These are phyloP conservation scores for Listrodromus nycthemerus DNA, from an alignment of 2,888 invertebrate genomes.

Conservation along the genomic window DNA sequence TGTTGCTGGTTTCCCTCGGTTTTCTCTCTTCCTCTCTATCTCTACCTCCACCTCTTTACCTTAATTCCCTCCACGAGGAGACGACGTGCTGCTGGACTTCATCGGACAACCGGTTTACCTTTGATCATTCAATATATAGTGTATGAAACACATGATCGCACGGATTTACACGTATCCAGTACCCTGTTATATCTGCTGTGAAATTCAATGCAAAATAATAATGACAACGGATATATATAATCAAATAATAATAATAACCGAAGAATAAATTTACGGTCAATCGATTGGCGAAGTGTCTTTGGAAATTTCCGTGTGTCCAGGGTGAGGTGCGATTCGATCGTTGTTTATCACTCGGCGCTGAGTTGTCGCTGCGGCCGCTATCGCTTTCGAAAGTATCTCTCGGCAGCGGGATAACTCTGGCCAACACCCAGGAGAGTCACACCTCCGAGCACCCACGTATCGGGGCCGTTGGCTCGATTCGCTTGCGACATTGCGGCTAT, in stretches of 20 bases:
- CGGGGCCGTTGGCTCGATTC: slow-evolving; percentile 48
- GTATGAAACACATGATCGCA: slow-evolving; percentile 74
- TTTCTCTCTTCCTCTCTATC: slow-evolving; percentile 62
- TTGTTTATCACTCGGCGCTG: slow-evolving; percentile 61
- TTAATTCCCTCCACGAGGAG: slow-evolving; percentile 66
- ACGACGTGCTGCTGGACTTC: slow-evolving; percentile 59
- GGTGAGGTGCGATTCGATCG: slow-evolving; percentile 20
- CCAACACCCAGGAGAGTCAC: slow-evolving; percentile 63
- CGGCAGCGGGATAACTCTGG: slow-evolving; percentile 49
- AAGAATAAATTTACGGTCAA: neutral
- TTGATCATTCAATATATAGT: slow-evolving; percentile 80
- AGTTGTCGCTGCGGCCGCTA: slow-evolving; percentile 54
- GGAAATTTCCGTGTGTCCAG: slow-evolving; percentile 67
- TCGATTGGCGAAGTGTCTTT: slow-evolving; percentile 28
- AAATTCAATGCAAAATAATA: slow-evolving; percentile 22
- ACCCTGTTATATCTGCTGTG: slow-evolving; percentile 14
- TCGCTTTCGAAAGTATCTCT: slow-evolving; percentile 64
- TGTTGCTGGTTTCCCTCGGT: slow-evolving; percentile 62
- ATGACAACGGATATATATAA: slow-evolving; percentile 17
- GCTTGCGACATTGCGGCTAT: slow-evolving; percentile 57
- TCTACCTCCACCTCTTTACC: slow-evolving; percentile 56
- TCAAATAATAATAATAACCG: neutral
- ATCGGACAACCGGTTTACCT: slow-evolving; percentile 81
- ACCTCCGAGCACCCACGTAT: slow-evolving; percentile 64
- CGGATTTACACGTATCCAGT: slow-evolving; percentile 60